Percentiles rank a stretch among this genome's conserved stretches.
phyloP scores from a whole-genome alignment of 2,113 vertebrate genomes.

The Rutilus rutilus region DNA sequence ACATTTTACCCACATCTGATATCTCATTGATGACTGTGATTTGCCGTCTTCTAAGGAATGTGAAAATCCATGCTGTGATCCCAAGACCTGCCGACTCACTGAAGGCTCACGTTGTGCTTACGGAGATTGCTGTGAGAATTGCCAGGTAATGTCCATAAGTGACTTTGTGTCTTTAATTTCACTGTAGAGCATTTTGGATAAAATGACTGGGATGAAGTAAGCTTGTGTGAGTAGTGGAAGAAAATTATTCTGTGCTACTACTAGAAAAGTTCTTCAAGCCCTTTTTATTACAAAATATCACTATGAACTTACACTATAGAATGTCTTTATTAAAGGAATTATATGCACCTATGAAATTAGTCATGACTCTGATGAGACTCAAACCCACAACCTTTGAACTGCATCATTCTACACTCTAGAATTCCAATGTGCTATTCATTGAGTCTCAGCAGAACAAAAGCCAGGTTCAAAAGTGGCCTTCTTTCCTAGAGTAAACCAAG shows the following conservation, averaged over 20 bases:
- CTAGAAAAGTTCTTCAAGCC: too few species aligned
- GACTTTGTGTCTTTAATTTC: background rate
- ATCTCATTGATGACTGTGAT: constrained; percentile 8
- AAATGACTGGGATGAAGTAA: background rate
- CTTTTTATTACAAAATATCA: background rate
- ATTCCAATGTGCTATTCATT: background rate
- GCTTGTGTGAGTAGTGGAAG: background rate
- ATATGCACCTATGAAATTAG: background rate
- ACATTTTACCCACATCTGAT: background rate
- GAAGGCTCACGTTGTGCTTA: constrained; percentile 78
- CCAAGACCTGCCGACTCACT: constrained; percentile 81
- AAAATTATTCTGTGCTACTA: background rate
- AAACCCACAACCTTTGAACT: background rate
- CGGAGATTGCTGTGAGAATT: constrained; percentile 83
- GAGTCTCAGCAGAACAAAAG: background rate
- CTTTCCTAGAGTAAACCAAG: background rate
- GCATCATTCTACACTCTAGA: background rate
- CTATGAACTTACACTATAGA: background rate
- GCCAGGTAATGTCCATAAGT: constrained; percentile 75
- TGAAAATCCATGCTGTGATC: constrained; percentile 82
- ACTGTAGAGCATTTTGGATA: background rate
- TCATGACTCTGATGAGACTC: background rate
- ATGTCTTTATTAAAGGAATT: background rate
- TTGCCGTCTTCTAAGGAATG: constrained; percentile 77
- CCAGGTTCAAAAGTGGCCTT: background rate